Conservation (phyloP, 2,113 vertebrate species). For the Vireo altiloquus region DNA sequence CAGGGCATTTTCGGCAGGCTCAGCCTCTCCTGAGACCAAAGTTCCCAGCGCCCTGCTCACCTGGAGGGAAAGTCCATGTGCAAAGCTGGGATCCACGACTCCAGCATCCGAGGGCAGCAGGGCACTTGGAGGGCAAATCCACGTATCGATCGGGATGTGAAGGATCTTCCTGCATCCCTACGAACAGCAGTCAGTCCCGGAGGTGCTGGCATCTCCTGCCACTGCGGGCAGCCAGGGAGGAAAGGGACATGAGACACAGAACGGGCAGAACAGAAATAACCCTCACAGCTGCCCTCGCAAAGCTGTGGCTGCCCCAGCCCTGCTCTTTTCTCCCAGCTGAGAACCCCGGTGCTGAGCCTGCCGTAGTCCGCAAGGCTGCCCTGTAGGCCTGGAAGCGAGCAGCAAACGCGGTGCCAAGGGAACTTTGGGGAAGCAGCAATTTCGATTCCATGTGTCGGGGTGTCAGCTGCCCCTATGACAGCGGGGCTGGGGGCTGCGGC, state of each 20-base stretch:
- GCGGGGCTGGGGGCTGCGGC: not conserved
- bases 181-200: not conserved
- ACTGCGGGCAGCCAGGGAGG: not conserved
- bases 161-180: not conserved
- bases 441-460: accelerated
- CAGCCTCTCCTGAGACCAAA: not conserved
- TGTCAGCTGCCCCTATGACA: not conserved
- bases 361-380: accelerated
- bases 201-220: not conserved
- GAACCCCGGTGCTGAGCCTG: not conserved
- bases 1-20: accelerated
- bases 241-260: not conserved
- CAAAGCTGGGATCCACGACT: not conserved
- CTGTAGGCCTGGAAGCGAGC: not conserved
- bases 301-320: not conserved
- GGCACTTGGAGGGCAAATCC: not conserved
- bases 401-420: not conserved
- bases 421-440: not conserved
- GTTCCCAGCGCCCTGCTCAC: not conserved
- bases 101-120: accelerated
- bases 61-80: not conserved
- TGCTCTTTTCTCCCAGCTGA: not conserved
- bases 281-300: not conserved
- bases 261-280: not conserved
- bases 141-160: accelerated